A percentile compares a stretch with the other conserved stretches of the same genome.
phyloP scores from a whole-genome alignment of 2,888 invertebrate species.

The Sarcophaga subvicina region DNA sequence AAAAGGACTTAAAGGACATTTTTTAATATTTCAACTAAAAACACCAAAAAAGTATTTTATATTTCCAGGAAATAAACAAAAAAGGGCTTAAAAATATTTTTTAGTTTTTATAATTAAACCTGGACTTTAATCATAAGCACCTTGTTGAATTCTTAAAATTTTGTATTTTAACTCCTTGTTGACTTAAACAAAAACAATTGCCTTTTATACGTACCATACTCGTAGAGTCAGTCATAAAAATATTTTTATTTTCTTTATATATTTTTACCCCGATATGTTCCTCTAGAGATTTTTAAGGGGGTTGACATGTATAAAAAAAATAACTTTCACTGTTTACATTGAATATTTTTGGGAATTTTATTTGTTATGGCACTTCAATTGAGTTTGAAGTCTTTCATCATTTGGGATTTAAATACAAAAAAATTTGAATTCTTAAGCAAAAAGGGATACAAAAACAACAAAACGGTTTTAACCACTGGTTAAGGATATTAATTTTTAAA shows the following conservation, averaged over 20 bases:
- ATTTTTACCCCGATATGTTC: neutral
- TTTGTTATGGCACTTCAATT: constrained; percentile 21
- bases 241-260: neutral
- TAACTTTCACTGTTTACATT: neutral
- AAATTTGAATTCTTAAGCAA: neutral
- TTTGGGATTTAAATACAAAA: neutral
- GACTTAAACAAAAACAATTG: neutral
- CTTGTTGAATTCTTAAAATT: neutral
- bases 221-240: neutral
- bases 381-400: constrained; percentile 1
- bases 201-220: neutral
- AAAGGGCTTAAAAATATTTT: no score
- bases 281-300: constrained; percentile 6
- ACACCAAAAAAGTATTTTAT: no score
- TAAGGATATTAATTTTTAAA: no score
- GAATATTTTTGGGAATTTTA: constrained; percentile 17
- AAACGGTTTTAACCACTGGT: neutral
- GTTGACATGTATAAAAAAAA: neutral
- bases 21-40: no score
- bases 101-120: no score
- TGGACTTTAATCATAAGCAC: no score
- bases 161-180: neutral
- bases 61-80: no score
- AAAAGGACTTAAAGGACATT: no score
- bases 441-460: neutral